Evolutionary conservation across 2,888 invertebrate species (phyloP).

Genomic region (Troides oblongomaculatus): DNA sequence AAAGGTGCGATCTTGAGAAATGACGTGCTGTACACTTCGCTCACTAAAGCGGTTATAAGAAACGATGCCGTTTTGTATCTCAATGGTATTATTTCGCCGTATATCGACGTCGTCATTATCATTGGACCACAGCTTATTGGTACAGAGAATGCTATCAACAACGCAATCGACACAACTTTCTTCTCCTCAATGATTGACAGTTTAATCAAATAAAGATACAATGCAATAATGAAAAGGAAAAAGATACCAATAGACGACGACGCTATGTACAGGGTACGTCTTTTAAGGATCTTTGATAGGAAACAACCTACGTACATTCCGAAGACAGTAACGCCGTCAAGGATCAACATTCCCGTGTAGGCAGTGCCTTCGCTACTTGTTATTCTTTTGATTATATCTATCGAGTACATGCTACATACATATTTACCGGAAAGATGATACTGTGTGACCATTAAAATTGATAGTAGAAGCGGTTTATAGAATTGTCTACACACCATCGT

Average conservation of each 20-base stretch:
- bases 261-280: conserved; percentile 43
- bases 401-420: conserved; percentile 37
- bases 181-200: conserved; percentile 34
- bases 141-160: conserved; percentile 51
- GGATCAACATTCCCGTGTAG: conserved; percentile 42
- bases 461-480: conserved; percentile 45
- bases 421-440: conserved; percentile 42
- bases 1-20: conserved; percentile 31
- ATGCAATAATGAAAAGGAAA: conserved; percentile 33
- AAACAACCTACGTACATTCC: conserved; percentile 59
- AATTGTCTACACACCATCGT: conserved; percentile 33
- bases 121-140: conserved; percentile 58
- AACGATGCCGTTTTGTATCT: conserved; percentile 28
- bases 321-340: conserved; percentile 45
- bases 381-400: conserved; percentile 39
- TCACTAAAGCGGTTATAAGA: conserved; percentile 7
- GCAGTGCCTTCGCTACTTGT: conserved; percentile 38
- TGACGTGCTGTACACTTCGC: conserved; percentile 15
- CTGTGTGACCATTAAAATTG: conserved; percentile 36
- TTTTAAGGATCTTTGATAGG: conserved; percentile 48
- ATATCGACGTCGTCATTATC: conserved; percentile 53
- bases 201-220: conserved; percentile 36
- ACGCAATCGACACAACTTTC: conserved; percentile 42
- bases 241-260: conserved; percentile 30
- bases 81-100: conserved; percentile 39